These are phyloP conservation scores for Aplodontia rufa DNA, from an alignment of 2,113 vertebrate genomes.

Conservation along the genomic window DNA sequence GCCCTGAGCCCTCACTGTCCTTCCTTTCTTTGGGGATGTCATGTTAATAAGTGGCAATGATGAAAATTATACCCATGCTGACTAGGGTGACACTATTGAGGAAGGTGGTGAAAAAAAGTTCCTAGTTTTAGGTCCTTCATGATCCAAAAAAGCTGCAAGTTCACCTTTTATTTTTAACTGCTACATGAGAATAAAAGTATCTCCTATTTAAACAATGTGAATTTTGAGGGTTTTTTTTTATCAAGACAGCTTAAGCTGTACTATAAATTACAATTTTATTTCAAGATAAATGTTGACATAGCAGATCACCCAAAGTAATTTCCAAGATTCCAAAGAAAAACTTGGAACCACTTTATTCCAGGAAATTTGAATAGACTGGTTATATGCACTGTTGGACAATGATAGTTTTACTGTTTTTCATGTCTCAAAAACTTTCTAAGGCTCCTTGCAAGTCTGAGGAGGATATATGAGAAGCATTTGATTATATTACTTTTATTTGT, in stretches of 20 bases:
- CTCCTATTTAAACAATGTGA: not conserved
- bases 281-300: not conserved
- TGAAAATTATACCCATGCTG: not conserved
- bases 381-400: not conserved
- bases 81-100: no score
- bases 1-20: fast-evolving
- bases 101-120: not conserved
- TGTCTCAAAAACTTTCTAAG: not conserved
- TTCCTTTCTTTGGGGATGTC: not conserved
- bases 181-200: not conserved
- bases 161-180: not conserved
- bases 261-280: not conserved
- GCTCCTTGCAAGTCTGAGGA: not conserved
- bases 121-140: not conserved
- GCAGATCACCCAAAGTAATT: not conserved
- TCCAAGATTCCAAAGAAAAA: not conserved
- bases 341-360: no score
- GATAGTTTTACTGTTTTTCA: not conserved
- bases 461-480: not conserved
- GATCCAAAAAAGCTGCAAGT: not conserved
- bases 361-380: not conserved
- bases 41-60: not conserved
- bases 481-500: not conserved
- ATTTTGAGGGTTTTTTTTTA: not conserved
- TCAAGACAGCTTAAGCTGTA: not conserved